phyloP scores from a whole-genome alignment of 2,113 vertebrate species.

The Empidonax alnorum region DNA sequence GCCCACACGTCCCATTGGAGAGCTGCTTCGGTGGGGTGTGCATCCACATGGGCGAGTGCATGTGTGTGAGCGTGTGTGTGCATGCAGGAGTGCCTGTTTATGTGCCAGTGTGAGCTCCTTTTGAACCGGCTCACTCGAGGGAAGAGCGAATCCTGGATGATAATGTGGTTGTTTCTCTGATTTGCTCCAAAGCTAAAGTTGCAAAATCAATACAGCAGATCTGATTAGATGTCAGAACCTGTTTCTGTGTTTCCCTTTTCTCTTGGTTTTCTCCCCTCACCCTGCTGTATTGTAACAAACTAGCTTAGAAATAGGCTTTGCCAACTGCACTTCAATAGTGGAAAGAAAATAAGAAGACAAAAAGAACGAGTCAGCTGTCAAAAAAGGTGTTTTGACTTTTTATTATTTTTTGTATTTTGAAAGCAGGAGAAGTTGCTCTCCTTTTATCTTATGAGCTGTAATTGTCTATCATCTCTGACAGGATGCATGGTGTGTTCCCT shows the following conservation, averaged over 20 bases:
- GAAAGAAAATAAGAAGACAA: neutral
- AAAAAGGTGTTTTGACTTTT: neutral
- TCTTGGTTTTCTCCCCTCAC: conserved; percentile 11
- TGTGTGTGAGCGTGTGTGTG: neutral
- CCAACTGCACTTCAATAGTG: neutral
- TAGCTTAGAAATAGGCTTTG: conserved; percentile 21
- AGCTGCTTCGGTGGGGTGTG: neutral
- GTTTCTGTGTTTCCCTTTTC: conserved; percentile 46
- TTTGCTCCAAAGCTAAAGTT: conserved; percentile 52
- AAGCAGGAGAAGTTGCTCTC: neutral
- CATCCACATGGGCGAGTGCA: accelerated
- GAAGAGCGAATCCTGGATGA: neutral
- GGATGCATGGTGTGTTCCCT: neutral
- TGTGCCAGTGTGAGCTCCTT: neutral
- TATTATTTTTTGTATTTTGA: neutral
- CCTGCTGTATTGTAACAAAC: neutral
- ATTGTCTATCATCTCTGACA: neutral
- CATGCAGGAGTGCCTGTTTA: neutral
- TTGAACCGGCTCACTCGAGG: neutral
- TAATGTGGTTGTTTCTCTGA: conserved; percentile 21
- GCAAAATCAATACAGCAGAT: conserved; percentile 66
- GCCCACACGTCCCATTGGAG: neutral
- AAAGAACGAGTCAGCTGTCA: conserved; percentile 4
- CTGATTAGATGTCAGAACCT: conserved; percentile 70
- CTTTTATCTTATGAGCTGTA: neutral